Evolutionary conservation across 2,888 invertebrate genomes (phyloP).

Genomic region (Chymomyza fuscimana): DNA sequence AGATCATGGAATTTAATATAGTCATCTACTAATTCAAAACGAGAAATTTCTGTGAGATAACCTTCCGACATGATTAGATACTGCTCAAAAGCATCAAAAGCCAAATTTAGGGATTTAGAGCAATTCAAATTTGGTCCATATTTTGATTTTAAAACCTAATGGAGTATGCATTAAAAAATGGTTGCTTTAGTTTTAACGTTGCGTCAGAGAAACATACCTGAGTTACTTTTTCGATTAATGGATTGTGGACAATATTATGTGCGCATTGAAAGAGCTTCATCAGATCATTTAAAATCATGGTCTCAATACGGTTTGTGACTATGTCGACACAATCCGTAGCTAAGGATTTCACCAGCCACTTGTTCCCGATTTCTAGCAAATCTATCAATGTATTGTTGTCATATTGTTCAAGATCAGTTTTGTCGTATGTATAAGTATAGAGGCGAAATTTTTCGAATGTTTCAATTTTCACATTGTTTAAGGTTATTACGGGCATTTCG

Average conservation of each 20-base stretch:
- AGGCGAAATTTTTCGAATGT: constrained; percentile 34
- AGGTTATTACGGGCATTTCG: constrained; percentile 13
- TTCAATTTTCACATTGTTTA: constrained; percentile 27
- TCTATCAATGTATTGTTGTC: constrained; percentile 12
- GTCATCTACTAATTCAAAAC: constrained; percentile 19
- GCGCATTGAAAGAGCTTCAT: constrained; percentile 27
- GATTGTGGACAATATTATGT: constrained; percentile 11
- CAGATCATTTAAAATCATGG: constrained; percentile 12
- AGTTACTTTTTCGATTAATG: constrained; percentile 10
- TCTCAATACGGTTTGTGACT: background rate
- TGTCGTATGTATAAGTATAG: constrained; percentile 26
- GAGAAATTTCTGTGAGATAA: constrained; percentile 7
- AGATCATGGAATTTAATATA: constrained; percentile 14
- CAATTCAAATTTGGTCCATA: background rate
- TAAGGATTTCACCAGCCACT: constrained; percentile 26
- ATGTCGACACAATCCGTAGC: constrained; percentile 20
- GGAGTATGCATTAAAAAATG: background rate
- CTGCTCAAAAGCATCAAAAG: constrained; percentile 17
- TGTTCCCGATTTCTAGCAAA: constrained; percentile 26
- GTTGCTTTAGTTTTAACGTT: background rate
- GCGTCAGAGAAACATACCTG: background rate
- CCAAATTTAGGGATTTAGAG: constrained; percentile 9
- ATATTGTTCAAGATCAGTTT: constrained; percentile 11
- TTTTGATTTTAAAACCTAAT: background rate
- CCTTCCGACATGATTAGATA: constrained; percentile 9